These are phyloP conservation scores for Chrysina gloriosa DNA, from an alignment of 2,888 invertebrate genomes.

Conservation along the genomic window DNA sequence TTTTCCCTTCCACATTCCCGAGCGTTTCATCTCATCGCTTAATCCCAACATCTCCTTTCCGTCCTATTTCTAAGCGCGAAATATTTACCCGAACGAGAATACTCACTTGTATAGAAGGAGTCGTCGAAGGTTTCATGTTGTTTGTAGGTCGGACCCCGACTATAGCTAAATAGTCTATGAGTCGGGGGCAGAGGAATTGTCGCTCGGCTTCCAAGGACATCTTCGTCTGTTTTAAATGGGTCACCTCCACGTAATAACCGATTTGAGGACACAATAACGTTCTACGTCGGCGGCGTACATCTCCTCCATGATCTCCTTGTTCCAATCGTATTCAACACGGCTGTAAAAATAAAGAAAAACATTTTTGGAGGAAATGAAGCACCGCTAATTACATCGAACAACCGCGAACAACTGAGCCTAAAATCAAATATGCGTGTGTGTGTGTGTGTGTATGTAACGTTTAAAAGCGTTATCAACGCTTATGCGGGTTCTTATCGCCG, in stretches of 20 bases:
- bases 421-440: not conserved
- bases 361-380: not conserved
- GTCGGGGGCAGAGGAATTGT: constrained; percentile 84
- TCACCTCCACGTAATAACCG: constrained; percentile 53
- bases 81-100: too few relatives aligned
- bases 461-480: constrained; percentile 11
- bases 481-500: constrained; percentile 37
- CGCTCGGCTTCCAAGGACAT: constrained; percentile 75
- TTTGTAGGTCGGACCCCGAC: constrained; percentile 88
- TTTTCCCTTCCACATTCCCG: too few relatives aligned
- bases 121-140: constrained; percentile 74
- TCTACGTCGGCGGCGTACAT: not conserved
- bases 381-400: not conserved
- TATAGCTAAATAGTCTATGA: constrained; percentile 96
- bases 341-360: constrained; percentile 20
- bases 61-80: too few relatives aligned
- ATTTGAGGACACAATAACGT: constrained; percentile 22
- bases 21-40: too few relatives aligned
- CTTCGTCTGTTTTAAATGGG: constrained; percentile 50
- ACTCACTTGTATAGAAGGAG: constrained; percentile 81
- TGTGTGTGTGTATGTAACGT: not conserved
- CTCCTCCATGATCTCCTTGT: not conserved
- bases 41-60: too few relatives aligned
- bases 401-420: not conserved
- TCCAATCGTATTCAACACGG: not conserved